Evolutionary conservation across 2,113 vertebrate species (phyloP).

Genomic region (Corapipo altera): DNA sequence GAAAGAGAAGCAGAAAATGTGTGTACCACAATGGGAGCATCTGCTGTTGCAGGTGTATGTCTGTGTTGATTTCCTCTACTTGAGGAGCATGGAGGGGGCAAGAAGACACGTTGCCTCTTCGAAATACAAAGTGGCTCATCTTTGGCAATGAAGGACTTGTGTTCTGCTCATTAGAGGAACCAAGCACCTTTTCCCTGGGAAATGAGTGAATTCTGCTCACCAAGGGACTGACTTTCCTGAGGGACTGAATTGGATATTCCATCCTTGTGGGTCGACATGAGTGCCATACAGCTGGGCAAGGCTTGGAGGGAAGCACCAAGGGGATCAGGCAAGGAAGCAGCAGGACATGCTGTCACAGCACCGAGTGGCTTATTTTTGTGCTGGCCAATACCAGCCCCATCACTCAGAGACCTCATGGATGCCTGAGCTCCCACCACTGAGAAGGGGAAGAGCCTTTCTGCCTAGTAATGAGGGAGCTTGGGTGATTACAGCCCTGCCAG

Average conservation of each 20-base stretch:
- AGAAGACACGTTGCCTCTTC: neutral
- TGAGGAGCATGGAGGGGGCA: neutral
- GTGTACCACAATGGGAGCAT: neutral
- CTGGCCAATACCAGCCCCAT: neutral
- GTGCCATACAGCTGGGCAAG: neutral
- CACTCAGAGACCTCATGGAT: neutral
- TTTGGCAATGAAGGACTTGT: neutral
- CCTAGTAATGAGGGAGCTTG: neutral
- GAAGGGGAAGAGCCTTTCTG: neutral
- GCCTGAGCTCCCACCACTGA: neutral
- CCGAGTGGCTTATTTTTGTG: neutral
- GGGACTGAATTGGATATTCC: neutral
- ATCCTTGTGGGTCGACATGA: neutral
- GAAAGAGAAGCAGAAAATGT: neutral
- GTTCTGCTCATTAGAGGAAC: neutral
- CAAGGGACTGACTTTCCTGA: neutral
- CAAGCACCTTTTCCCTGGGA: neutral
- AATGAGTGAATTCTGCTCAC: neutral
- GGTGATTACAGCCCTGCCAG: neutral
- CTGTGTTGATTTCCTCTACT: neutral
- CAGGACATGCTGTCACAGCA: rapidly evolving
- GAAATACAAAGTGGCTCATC: neutral
- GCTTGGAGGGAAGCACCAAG: neutral
- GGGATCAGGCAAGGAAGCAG: neutral
- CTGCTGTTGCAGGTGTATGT: neutral